Base-by-base conservation (phyloP, 1,140 invertebrate genomes). In the Pseudomyrmex flavicornis region DNA sequence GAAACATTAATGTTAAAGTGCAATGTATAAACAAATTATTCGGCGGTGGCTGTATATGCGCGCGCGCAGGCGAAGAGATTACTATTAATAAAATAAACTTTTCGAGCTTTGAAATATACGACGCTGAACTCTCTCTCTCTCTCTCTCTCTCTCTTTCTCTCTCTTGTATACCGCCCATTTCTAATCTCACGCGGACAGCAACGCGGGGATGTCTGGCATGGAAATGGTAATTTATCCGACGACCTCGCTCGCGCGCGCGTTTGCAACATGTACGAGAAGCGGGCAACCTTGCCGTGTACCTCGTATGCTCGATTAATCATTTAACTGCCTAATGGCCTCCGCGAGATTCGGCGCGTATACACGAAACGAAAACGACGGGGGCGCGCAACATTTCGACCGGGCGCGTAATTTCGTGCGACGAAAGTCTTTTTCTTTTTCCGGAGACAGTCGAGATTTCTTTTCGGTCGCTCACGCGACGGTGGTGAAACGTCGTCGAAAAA, bases 281-380 rank as follows among this genome's bases (percentile, higher is more conserved):
- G 54, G n/a, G 54, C 66, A 72, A 73, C 69, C 79, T 83, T 87
- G 61, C 26, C 68, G 73, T 66, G 80, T 83, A 59, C 26, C 80
- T 63, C 52, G 85, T 83, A 68, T 48, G 58, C 46, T 48, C 74
- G 85, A 80, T 88, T 88, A 88, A 87, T 88, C 86, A 88, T 88
- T 87, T 76, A 87, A 46, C 73, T 56, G 50, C 50, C 82, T 88
- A 88, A 88, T 88, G 82, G 85, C 63, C 82, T 65, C 62, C 48
- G 68, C 58, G 80, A 69, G 52, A 82, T 59, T 84, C 86, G 85
- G 82, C 58, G 85, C 44, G 48, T 26, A 35, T 1, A 26, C 17
- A 75, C 1, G 20, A 69, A 52, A 52, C 12, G 13, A 44, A 26
- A 9, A 52, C 12, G 13, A 44, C 17, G 5, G 35, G 35, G 13